Evolutionary conservation across 2,113 vertebrate species (phyloP).

Genomic region (Dunckerocampus dactyliophorus): DNA sequence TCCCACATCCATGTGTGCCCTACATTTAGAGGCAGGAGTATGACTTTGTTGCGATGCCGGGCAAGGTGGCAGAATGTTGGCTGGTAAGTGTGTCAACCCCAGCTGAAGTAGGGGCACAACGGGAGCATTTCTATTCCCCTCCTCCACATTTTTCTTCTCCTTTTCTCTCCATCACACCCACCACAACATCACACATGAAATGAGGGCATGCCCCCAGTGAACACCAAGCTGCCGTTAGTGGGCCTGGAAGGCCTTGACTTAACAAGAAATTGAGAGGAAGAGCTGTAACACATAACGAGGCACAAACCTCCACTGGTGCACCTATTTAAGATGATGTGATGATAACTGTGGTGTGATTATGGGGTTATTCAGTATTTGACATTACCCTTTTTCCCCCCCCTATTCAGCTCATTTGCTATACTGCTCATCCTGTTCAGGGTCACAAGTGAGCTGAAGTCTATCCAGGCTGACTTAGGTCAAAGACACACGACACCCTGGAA

Average conservation of each 20-base stretch:
- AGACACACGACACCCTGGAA: no score
- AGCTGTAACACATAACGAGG: slow-evolving; percentile 66
- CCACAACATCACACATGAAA: slow-evolving; percentile 71
- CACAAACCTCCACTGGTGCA: slow-evolving; percentile 38
- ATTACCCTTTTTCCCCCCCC: neutral
- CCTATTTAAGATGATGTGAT: slow-evolving; percentile 64
- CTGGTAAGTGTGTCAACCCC: slow-evolving; percentile 73
- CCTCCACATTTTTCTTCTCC: slow-evolving; percentile 39
- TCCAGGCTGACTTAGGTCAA: no score
- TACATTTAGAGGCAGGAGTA: slow-evolving; percentile 50
- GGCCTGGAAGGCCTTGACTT: slow-evolving; percentile 67
- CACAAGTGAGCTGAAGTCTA: no score
- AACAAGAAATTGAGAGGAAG: slow-evolving; percentile 65
- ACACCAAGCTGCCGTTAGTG: slow-evolving; percentile 62
- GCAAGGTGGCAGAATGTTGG: slow-evolving; percentile 61
- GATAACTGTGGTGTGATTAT: slow-evolving; percentile 51
- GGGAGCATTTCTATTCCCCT: slow-evolving; percentile 59
- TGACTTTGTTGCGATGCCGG: slow-evolving; percentile 53
- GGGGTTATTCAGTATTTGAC: slow-evolving; percentile 27
- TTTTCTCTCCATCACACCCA: slow-evolving; percentile 38
- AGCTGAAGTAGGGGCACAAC: slow-evolving; percentile 61
- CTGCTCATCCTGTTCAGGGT: no score
- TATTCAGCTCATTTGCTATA: neutral
- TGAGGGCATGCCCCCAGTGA: slow-evolving; percentile 77
- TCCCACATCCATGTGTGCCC: slow-evolving; percentile 45